These are phyloP conservation scores for Erythrolamprus reginae DNA, from an alignment of 2,113 vertebrate genomes.

Conservation along the genomic window DNA sequence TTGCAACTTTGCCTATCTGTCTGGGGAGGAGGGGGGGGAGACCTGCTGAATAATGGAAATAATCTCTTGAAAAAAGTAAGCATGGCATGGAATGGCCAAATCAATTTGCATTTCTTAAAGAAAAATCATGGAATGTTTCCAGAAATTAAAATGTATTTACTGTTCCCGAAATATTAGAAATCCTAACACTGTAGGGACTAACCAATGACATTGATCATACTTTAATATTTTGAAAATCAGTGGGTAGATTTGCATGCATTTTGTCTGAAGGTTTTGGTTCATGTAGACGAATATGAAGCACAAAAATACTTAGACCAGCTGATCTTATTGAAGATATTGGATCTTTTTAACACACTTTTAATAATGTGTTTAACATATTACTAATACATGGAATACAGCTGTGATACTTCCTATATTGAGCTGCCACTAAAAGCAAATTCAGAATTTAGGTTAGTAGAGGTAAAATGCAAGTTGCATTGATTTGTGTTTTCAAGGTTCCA, in stretches of 20 bases:
- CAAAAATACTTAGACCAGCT: neutral
- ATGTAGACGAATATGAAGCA: neutral
- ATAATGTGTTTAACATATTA: neutral
- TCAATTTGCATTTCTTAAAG: neutral
- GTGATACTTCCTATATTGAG: neutral
- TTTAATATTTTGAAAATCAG: neutral
- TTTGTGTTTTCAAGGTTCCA: neutral
- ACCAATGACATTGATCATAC: neutral
- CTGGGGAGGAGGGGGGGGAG: no score
- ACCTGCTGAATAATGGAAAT: neutral
- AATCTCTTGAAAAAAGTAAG: neutral
- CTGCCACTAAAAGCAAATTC: neutral
- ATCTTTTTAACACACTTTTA: slow-evolving; percentile 4
- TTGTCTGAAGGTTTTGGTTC: neutral
- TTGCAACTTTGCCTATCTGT: neutral
- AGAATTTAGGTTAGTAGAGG: neutral
- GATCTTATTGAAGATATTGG: neutral
- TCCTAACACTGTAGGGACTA: neutral
- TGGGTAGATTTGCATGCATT: neutral
- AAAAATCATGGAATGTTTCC: neutral
- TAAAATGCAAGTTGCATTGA: neutral
- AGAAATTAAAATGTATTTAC: neutral
- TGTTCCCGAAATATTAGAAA: neutral
- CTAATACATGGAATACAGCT: neutral
- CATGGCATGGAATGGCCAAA: neutral